phyloP scores from a whole-genome alignment of 1,140 invertebrate genomes.

The Rhopalosiphum padi region DNA sequence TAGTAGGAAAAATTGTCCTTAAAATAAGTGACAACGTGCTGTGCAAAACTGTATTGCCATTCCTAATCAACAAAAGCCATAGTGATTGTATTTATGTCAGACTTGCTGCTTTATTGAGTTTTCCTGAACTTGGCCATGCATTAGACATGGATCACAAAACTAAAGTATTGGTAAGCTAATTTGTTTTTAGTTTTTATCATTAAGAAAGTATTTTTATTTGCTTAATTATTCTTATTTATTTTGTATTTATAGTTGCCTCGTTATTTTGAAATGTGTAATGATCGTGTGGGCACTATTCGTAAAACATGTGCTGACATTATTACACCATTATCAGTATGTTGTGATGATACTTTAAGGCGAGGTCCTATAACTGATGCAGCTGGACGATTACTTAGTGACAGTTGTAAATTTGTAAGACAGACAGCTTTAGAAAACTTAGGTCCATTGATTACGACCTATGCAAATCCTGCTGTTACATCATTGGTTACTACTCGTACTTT shows the following conservation, averaged over 20 bases:
- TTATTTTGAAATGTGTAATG: conserved; percentile 56
- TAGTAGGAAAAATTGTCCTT: conserved; percentile 53
- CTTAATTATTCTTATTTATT: not conserved
- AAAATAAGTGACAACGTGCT: conserved; percentile 19
- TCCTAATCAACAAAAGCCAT: conserved; percentile 51
- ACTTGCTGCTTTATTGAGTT: conserved; percentile 53
- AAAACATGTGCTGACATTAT: conserved; percentile 55
- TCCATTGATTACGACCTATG: conserved; percentile 49
- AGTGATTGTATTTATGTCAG: conserved; percentile 55
- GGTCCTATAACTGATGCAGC: conserved; percentile 40
- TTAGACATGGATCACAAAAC: conserved; percentile 26
- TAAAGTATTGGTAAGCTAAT: conserved; percentile 38
- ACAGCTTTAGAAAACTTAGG: conserved; percentile 55
- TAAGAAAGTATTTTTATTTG: not conserved
- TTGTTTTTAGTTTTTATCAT: not conserved
- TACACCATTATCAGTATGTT: conserved; percentile 40
- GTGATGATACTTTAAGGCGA: conserved; percentile 3
- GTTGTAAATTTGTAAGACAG: conserved; percentile 41
- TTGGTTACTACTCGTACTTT: conserved; percentile 48
- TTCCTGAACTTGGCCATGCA: conserved; percentile 51
- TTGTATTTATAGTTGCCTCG: conserved; percentile 38
- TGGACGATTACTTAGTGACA: conserved; percentile 42
- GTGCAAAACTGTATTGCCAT: conserved; percentile 46
- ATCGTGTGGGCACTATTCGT: conserved; percentile 46
- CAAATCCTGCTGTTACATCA: conserved; percentile 46